Base-by-base conservation (phyloP, 2,797 vertebrate genomes). In the Leptoclinus maculatus region DNA sequence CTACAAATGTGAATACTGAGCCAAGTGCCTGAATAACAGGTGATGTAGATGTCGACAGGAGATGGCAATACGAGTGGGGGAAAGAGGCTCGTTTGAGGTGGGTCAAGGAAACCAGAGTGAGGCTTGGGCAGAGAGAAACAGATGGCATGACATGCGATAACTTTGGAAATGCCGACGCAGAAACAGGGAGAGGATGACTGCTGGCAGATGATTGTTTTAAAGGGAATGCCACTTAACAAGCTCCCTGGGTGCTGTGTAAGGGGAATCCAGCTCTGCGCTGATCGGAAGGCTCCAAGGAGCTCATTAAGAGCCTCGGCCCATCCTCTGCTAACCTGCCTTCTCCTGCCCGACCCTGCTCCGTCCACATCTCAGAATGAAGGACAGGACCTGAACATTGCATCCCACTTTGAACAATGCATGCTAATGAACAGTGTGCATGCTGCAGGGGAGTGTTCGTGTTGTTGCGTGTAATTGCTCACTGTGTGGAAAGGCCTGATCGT, bases 161-260 rank as follows among this genome's bases (percentile, higher is more conserved):
- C 14, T 74, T 68, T 70, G 56, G 65, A 70, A 64, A 80, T 67
- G 69, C n/a, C 70, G 21, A 77, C 58, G 74, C n/a, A 69, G 69
- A 75, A 78, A 71, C 6, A 77, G 57, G 21, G 78, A 63, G 59
- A 49, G 68, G 56, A 74, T 74, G 43, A 75, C 66, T 78, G 71
- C 74, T 64, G 81, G 78, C 66, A 76, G 80, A 88, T 87, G 81
- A 87, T 87, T 88, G 83, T 91, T 94, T 91, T 87, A 91, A 91
- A 79, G 82, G 80, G 82, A 90, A 89, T 87, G 79, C 62, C 83
- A 90, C 76, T 83, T 94, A 95, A 95, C 89, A 74, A 95, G 95
- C 87, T 94, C 92, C 91, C 90, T 80, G 73, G 87, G 79, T 93
- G 85, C 83, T 43, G 51, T 77, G 71, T 38, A 16, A 66, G 67